Conservation (phyloP, 92 coral and sea anemone species). For the Epizoanthus ramosus region DNA sequence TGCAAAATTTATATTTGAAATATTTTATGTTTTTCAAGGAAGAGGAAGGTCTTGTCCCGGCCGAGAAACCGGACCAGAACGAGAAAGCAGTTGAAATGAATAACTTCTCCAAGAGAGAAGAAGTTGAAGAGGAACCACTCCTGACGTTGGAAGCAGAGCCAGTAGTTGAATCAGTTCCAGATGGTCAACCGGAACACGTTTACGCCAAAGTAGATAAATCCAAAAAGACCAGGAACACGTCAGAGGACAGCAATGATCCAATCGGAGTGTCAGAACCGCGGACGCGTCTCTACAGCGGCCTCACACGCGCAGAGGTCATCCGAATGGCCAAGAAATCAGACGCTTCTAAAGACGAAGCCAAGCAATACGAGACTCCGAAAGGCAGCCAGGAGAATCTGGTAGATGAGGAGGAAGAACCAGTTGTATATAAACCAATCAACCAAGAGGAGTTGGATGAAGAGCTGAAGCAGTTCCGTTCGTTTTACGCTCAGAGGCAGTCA, state of each 20-base stretch:
- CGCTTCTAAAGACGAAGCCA: slow-evolving; percentile 69
- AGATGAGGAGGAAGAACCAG: slow-evolving; percentile 58
- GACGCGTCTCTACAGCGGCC: slow-evolving; percentile 78
- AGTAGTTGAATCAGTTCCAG: slow-evolving; percentile 45
- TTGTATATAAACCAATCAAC: slow-evolving; percentile 56
- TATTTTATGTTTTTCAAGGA: slow-evolving; percentile 10
- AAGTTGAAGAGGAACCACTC: slow-evolving; percentile 28
- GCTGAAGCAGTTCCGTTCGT: slow-evolving; percentile 71
- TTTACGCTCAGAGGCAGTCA: slow-evolving; percentile 66
- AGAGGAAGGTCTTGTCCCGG: slow-evolving; percentile 37
- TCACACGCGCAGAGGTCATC: slow-evolving; percentile 81
- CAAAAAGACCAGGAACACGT: slow-evolving; percentile 9
- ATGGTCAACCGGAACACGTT: slow-evolving; percentile 52
- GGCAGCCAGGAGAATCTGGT: slow-evolving; percentile 67
- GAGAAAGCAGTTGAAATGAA: slow-evolving; percentile 40
- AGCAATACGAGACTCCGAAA: slow-evolving; percentile 66
- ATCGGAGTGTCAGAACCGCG: slow-evolving; percentile 57
- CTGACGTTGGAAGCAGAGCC: slow-evolving; percentile 34
- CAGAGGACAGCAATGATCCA: slow-evolving; percentile 63
- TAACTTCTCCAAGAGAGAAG: slow-evolving; percentile 35
- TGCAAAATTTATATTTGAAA: too few species aligned
- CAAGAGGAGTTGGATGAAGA: slow-evolving; percentile 83
- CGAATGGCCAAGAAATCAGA: slow-evolving; percentile 94
- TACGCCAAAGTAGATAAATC: slow-evolving; percentile 62
- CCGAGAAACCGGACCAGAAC: slow-evolving; percentile 27